Percentiles rank a stretch among this genome's conserved stretches.
Conservation (phyloP, 1,140 invertebrate genomes). For the Penaeus chinensis region DNA sequence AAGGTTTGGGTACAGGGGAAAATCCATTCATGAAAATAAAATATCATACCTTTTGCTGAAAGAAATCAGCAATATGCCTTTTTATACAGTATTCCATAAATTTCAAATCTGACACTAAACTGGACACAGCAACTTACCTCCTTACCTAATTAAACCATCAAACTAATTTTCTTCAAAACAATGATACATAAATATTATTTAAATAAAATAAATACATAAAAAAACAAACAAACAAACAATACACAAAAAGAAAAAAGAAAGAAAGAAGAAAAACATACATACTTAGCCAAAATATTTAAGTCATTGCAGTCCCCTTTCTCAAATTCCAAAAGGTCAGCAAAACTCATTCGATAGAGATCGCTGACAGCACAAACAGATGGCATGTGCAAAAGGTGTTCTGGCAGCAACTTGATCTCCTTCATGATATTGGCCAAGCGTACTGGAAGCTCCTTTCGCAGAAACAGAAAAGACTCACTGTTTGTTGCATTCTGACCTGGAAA, state of each 20-base stretch:
- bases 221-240: not conserved
- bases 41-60: too few relatives aligned
- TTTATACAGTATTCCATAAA: too few relatives aligned
- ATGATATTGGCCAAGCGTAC: constrained; percentile 97
- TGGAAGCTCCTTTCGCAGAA: constrained; percentile 94
- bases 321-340: constrained; percentile 92
- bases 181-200: not conserved
- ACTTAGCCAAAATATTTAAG: constrained; percentile 76
- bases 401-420: constrained; percentile 95
- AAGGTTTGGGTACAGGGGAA: too few relatives aligned
- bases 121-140: too few relatives aligned
- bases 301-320: constrained; percentile 80
- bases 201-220: constrained; percentile 25
- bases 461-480: constrained; percentile 89
- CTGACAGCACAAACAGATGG: constrained; percentile 89
- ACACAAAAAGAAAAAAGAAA: constrained; percentile 13
- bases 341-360: constrained; percentile 91
- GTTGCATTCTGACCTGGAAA: constrained; percentile 88
- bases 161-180: not conserved
- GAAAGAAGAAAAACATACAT: constrained; percentile 65
- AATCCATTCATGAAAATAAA: too few relatives aligned
- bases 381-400: constrained; percentile 88
- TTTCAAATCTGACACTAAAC: too few relatives aligned
- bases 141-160: too few relatives aligned
- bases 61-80: too few relatives aligned